Evolutionary conservation across 92 coral and sea anemone species (phyloP).

Genomic region (Diadumene lineata): DNA sequence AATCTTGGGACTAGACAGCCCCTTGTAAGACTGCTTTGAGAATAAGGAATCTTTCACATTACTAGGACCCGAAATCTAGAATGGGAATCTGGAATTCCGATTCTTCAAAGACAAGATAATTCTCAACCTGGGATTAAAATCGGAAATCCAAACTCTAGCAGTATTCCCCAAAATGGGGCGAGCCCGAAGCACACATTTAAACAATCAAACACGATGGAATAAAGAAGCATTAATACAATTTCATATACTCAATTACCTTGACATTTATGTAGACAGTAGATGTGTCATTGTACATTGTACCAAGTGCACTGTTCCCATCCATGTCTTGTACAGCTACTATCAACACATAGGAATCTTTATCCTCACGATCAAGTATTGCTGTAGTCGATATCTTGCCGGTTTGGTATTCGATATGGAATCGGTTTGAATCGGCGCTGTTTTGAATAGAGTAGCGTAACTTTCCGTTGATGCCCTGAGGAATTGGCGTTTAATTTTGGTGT

Average conservation of each 20-base stretch:
- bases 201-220: no score
- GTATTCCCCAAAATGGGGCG: no score
- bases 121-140: no score
- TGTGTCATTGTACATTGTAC: conserved; percentile 66
- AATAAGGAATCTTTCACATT: no score
- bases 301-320: conserved; percentile 69
- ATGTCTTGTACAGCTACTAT: conserved; percentile 77
- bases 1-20: no score
- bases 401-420: conserved; percentile 25
- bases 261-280: conserved; percentile 71
- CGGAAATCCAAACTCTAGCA: no score
- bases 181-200: no score
- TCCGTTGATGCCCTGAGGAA: conserved; percentile 18
- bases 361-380: conserved; percentile 56
- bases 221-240: background rate
- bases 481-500: no score
- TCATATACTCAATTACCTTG: conserved; percentile 40
- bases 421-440: conserved; percentile 26
- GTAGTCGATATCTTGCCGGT: conserved; percentile 18
- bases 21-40: no score
- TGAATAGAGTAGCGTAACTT: conserved; percentile 6
- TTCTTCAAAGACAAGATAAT: no score
- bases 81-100: no score
- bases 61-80: no score
- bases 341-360: conserved; percentile 51